Evolutionary conservation across 2,888 invertebrate genomes (phyloP), one percentile per base, ranked within the genome.

Genomic region (Anoncus sp.): DNA sequence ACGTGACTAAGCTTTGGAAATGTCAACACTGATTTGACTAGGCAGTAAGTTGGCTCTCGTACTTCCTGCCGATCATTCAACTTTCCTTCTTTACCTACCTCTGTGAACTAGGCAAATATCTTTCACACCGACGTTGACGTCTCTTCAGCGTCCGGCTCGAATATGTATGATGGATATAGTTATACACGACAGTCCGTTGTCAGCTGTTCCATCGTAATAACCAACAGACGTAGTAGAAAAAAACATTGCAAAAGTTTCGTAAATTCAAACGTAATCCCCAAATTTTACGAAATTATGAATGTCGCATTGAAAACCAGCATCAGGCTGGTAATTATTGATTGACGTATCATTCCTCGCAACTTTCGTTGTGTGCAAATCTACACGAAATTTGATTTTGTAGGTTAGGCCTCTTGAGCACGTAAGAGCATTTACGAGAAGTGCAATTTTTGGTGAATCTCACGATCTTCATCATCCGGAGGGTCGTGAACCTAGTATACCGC

Each of bases 401-500:
- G 78, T 78, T 71, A 74, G 31, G 55, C 62, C 55, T n/a, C 12
- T 65, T 14, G 20, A 20, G n/a, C 49, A 67, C 4, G 22, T 40
- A 31, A 47, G 74, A 55, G 55, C 75, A 12, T 27, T 78, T 18
- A 43, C 74, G 12, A 35, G 55, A 18, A 62, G 69, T 9, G 57
- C 47, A 31, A 22, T 71, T 49, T n/a, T 31, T 2, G 12, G 83
- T 43, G 79, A 82, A 43, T 80, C 79, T 14, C 75, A 82, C 38
- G 83, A 86, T 67, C 66, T 90, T 27, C 62, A 86, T 80, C 87
- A 90, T 84, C 86, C 87, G n/a, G 82, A 88, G 45, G 80, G 86
- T 77, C 82, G 67, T 7, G 89, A 89, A 77, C 88, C 89, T 1
- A 77, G 66, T 20, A 89, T 90, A 57, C 90, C 90, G 9, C 81